Percentiles rank a stretch among this genome's conserved stretches.
These are phyloP conservation scores for Poecilia latipinna DNA, from an alignment of 2,113 vertebrate species.

Conservation along the genomic window DNA sequence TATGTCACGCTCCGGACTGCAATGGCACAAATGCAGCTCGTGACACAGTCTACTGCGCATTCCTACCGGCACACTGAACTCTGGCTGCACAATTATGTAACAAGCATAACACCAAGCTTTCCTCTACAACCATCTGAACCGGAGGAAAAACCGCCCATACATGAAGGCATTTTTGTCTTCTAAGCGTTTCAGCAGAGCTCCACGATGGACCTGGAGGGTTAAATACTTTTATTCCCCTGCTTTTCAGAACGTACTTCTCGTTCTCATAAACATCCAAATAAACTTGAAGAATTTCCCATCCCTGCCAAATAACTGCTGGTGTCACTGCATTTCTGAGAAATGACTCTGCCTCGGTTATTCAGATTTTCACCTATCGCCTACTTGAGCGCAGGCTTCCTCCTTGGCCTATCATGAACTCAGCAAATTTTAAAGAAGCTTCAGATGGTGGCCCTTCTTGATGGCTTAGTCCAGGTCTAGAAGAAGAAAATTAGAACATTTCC, in stretches of 20 bases:
- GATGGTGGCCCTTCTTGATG: slow-evolving; percentile 25
- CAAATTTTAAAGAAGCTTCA: slow-evolving; percentile 40
- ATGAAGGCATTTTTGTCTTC: slow-evolving; percentile 15
- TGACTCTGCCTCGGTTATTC: slow-evolving; percentile 39
- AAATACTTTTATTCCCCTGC: slow-evolving; percentile 3
- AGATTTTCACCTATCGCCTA: slow-evolving; percentile 59
- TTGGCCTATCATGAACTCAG: slow-evolving; percentile 60
- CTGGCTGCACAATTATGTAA: slow-evolving; percentile 71
- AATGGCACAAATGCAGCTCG: slow-evolving; percentile 72
- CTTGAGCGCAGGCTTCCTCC: slow-evolving; percentile 51
- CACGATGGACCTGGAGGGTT: slow-evolving; percentile 9
- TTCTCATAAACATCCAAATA: slow-evolving; percentile 14
- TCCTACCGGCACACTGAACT: slow-evolving; percentile 71
- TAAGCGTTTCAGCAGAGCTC: not conserved
- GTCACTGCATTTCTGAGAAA: slow-evolving; percentile 49
- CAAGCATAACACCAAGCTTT: slow-evolving; percentile 37
- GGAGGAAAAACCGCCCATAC: not conserved
- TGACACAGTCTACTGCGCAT: slow-evolving; percentile 74
- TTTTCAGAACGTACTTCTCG: slow-evolving; percentile 19
- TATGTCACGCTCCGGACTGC: slow-evolving; percentile 67
- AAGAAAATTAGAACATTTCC: not conserved
- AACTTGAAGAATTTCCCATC: slow-evolving; percentile 15
- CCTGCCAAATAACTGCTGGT: slow-evolving; percentile 26
- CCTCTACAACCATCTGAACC: slow-evolving; percentile 2
- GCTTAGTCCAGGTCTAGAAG: not conserved